A percentile compares a stretch with the other conserved stretches of the same genome.
phyloP scores from a whole-genome alignment of 2,888 invertebrate genomes.

The Drosophila maculinotata region DNA sequence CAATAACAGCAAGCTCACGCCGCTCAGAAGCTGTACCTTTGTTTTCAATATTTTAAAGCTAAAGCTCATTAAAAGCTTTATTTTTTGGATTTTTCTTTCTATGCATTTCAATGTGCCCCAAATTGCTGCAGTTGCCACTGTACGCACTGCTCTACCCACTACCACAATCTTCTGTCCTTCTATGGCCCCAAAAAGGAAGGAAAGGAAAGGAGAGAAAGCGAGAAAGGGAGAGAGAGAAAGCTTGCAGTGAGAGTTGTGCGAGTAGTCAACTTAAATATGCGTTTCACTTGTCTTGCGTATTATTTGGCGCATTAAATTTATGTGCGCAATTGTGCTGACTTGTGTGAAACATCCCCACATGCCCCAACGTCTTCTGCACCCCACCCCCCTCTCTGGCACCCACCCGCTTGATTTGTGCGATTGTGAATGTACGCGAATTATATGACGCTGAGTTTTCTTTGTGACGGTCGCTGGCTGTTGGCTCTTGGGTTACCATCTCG shows the following conservation, averaged over 20 bases:
- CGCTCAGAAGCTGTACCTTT: too few relatives aligned
- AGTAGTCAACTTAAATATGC: constrained; percentile 56
- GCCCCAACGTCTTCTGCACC: neutral
- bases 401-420: neutral
- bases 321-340: constrained; percentile 79
- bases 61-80: constrained; percentile 4
- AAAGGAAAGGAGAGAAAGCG: neutral
- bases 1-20: too few relatives aligned
- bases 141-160: neutral
- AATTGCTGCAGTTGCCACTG: constrained; percentile 25
- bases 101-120: neutral
- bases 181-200: too few relatives aligned
- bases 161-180: too few relatives aligned
- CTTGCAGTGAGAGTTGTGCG: constrained; percentile 23
- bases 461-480: constrained; percentile 17
- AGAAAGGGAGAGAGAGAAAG: neutral
- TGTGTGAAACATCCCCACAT: constrained; percentile 53
- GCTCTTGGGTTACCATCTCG: constrained; percentile 54
- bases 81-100: neutral
- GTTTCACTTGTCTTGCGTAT: constrained; percentile 71
- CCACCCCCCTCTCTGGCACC: too few relatives aligned
- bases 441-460: constrained; percentile 42
- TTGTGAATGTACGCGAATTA: constrained; percentile 49
- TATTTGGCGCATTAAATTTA: constrained; percentile 80
- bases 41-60: neutral